Conservation (phyloP, 2,888 invertebrate species). For the Idaea dimidiata region DNA sequence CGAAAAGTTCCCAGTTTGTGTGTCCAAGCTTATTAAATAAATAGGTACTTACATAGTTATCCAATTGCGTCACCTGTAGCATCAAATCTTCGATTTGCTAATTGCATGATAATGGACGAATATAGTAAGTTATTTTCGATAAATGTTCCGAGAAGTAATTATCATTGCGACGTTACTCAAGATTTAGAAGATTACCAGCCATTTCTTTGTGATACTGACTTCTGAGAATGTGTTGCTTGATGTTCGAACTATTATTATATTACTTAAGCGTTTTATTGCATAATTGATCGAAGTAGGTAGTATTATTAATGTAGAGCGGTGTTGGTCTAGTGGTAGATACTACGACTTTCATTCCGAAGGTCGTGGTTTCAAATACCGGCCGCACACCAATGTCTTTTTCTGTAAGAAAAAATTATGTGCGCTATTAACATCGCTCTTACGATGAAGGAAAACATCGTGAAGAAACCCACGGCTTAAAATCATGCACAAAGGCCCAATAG, state of each 20-base stretch:
- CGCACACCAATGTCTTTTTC: no score
- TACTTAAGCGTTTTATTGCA: conserved; percentile 13
- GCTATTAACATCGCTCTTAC: no score
- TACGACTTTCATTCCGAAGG: no score
- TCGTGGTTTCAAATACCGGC: no score
- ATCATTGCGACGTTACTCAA: conserved; percentile 27
- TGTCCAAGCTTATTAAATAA: background rate
- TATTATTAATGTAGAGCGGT: no score
- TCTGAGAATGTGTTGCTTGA: conserved; percentile 18
- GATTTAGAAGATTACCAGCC: conserved; percentile 23
- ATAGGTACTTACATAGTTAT: background rate
- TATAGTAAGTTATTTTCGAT: conserved; percentile 28
- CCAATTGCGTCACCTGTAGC: conserved; percentile 19
- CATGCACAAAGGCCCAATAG: no score
- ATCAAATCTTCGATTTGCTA: conserved; percentile 27
- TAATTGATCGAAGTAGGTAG: background rate
- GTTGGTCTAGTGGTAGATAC: no score
- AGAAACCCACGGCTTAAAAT: no score
- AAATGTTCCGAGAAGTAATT: conserved; percentile 28
- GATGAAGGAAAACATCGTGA: no score
- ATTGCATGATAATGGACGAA: conserved; percentile 25
- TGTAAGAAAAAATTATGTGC: no score
- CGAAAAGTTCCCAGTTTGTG: no score
- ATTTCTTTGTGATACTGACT: conserved; percentile 20
- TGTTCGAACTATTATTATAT: conserved; percentile 16